Conservation (phyloP, 2,113 vertebrate species). For the Malurus cyaneus region DNA sequence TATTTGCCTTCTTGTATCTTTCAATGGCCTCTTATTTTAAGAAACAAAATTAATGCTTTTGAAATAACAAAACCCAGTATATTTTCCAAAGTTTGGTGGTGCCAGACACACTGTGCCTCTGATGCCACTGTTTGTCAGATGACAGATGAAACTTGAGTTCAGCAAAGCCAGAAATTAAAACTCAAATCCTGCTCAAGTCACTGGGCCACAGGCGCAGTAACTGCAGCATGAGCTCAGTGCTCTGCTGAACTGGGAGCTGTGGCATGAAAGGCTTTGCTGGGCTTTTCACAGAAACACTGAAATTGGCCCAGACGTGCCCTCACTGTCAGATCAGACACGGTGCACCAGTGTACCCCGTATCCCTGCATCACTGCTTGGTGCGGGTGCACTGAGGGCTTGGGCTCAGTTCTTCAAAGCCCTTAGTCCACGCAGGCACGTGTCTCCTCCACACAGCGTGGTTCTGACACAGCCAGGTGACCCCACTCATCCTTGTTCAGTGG, state of each 20-base stretch:
- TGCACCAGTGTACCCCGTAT: not conserved
- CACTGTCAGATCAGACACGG: not conserved
- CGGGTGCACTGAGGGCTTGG: fast-evolving
- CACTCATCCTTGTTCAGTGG: fast-evolving
- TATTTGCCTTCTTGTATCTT: not conserved
- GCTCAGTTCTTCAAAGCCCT: not conserved
- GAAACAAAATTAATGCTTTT: not conserved
- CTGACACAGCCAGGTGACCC: not conserved
- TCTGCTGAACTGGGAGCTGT: not conserved
- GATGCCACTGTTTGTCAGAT: not conserved
- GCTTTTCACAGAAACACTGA: not conserved
- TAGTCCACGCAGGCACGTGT: fast-evolving
- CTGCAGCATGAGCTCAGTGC: not conserved
- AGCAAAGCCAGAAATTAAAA: not conserved
- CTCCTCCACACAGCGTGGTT: not conserved
- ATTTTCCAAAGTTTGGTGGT: not conserved
- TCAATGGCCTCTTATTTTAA: not conserved
- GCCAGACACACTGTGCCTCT: not conserved
- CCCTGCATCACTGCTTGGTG: not conserved
- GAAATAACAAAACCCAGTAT: not conserved
- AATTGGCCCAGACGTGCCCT: not conserved
- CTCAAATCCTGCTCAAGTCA: not conserved
- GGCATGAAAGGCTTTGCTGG: not conserved
- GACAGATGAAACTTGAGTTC: not conserved
- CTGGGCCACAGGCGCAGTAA: not conserved